A percentile compares a stretch with the other conserved stretches of the same genome.
These are phyloP conservation scores for Semicossyphus pulcher DNA, from an alignment of 2,113 vertebrate species.

Conservation along the genomic window DNA sequence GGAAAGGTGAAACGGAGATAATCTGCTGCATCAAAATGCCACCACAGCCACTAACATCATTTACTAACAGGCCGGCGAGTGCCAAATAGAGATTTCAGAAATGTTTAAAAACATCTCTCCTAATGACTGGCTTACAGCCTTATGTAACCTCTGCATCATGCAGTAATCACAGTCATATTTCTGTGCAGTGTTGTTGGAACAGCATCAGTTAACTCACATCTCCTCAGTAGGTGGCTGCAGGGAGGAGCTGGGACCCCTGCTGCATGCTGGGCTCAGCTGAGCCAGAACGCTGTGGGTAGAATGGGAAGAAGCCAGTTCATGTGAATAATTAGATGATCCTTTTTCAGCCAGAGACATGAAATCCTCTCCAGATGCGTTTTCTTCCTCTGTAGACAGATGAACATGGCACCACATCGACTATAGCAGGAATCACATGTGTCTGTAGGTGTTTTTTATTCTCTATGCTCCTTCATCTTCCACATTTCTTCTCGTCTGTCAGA, in stretches of 20 bases:
- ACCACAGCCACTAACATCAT: slow-evolving; percentile 17
- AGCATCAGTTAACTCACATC: slow-evolving; percentile 41
- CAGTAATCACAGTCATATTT: slow-evolving; percentile 62
- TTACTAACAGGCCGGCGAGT: not conserved
- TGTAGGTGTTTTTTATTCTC: slow-evolving; percentile 19
- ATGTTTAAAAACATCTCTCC: slow-evolving; percentile 65
- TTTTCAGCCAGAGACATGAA: slow-evolving; percentile 37
- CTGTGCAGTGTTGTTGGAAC: slow-evolving; percentile 33
- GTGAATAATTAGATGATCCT: slow-evolving; percentile 58
- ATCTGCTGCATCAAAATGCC: slow-evolving; percentile 28
- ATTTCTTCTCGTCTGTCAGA: slow-evolving; percentile 6
- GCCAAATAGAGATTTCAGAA: slow-evolving; percentile 63
- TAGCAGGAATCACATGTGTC: slow-evolving; percentile 5
- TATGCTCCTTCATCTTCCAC: not conserved
- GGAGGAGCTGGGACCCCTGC: slow-evolving; percentile 39
- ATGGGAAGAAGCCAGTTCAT: slow-evolving; percentile 22
- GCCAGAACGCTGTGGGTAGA: slow-evolving; percentile 47
- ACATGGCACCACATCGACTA: slow-evolving; percentile 18
- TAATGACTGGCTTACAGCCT: slow-evolving; percentile 60
- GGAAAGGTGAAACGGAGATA: slow-evolving; percentile 21
- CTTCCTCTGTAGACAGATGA: slow-evolving; percentile 36
- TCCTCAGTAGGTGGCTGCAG: slow-evolving; percentile 33
- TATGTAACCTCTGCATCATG: slow-evolving; percentile 52
- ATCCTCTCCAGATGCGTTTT: slow-evolving; percentile 59
- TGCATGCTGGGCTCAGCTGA: slow-evolving; percentile 32